These are phyloP conservation scores for Bagarius yarrelli DNA, from an alignment of 2,113 vertebrate species.

Conservation along the genomic window DNA sequence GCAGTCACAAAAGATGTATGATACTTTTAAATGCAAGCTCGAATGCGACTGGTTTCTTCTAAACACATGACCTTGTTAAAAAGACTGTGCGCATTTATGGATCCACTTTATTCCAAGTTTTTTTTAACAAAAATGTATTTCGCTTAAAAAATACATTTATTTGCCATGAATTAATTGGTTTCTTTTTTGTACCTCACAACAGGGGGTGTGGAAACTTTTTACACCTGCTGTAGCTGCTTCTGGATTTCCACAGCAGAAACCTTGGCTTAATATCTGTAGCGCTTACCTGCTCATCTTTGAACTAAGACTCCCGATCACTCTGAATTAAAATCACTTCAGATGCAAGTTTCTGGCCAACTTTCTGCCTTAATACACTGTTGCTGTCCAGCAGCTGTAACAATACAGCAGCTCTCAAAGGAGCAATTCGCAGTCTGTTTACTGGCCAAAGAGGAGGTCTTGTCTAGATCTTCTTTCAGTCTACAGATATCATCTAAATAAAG, in stretches of 20 bases:
- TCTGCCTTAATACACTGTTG: too few species aligned
- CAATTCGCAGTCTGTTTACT: not conserved
- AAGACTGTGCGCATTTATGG: too few species aligned
- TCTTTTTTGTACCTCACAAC: too few species aligned
- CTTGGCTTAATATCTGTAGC: not conserved
- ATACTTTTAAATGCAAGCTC: too few species aligned
- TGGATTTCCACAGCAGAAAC: not conserved
- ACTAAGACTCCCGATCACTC: not conserved
- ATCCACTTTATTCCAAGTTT: too few species aligned
- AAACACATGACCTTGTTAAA: too few species aligned
- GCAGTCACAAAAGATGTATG: too few species aligned
- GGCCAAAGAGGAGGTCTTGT: not conserved
- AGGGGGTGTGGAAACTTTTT: not conserved
- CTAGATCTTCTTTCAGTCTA: not conserved
- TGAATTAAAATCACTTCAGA: not conserved
- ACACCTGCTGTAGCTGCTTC: not conserved
- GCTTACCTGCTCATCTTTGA: not conserved
- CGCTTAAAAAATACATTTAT: too few species aligned
- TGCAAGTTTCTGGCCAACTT: not conserved
- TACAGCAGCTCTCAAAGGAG: slow-evolving; percentile 2
- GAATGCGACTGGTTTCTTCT: too few species aligned
- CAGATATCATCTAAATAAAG: slow-evolving; percentile 10
- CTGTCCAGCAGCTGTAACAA: not conserved
- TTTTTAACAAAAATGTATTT: too few species aligned
- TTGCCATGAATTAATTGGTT: too few species aligned